These are phyloP conservation scores for Sigmodon hispidus DNA, from an alignment of 2,113 vertebrate genomes.

Conservation along the genomic window DNA sequence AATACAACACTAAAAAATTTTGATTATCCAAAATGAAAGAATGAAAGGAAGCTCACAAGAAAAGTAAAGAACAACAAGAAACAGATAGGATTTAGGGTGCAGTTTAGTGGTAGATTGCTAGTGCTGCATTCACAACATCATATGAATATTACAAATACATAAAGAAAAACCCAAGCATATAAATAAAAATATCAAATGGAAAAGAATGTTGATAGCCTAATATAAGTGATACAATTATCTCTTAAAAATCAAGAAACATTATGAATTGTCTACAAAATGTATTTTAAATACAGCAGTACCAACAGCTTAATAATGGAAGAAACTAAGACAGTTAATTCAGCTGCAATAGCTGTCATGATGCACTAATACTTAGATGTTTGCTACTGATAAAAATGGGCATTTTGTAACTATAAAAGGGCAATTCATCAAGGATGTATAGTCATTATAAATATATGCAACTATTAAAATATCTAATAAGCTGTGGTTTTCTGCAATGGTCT, in stretches of 20 bases:
- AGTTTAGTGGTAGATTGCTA: not conserved
- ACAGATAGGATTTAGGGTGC: not conserved
- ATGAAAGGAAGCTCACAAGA: not conserved
- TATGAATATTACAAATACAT: not conserved
- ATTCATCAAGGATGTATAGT: not conserved
- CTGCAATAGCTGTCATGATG: not conserved
- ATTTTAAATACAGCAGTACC: not conserved
- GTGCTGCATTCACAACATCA: no score
- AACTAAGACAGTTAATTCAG: not conserved
- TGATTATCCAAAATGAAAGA: not conserved
- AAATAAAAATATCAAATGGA: not conserved
- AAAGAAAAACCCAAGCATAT: not conserved
- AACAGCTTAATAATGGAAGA: not conserved
- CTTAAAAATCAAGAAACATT: not conserved
- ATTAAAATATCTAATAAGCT: not conserved
- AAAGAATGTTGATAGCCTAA: not conserved
- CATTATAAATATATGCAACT: not conserved
- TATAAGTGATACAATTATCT: not conserved
- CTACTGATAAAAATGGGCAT: not conserved
- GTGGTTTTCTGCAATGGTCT: not conserved
- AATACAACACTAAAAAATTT: constrained; percentile 8
- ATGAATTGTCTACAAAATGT: not conserved
- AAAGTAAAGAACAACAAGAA: not conserved
- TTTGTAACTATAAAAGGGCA: not conserved
- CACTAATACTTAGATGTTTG: not conserved